These are phyloP conservation scores for Ecliptopera silaceata DNA, from an alignment of 2,888 invertebrate species.

Conservation along the genomic window DNA sequence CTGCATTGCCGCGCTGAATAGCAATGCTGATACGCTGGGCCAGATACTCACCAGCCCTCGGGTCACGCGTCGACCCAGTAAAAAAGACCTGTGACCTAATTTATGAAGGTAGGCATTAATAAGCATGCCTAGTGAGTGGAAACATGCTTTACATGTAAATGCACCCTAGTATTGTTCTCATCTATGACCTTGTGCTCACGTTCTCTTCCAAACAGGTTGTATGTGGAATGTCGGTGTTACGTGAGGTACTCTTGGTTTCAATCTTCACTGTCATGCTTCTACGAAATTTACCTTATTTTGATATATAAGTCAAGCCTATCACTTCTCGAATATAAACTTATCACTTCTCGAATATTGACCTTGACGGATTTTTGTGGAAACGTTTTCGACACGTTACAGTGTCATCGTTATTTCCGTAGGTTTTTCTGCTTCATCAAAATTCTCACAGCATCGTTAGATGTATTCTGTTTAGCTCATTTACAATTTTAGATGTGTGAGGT, in stretches of 20 bases:
- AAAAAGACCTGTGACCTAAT: no score
- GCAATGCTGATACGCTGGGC: no score
- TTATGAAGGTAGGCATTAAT: background rate
- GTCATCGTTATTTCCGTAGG: conserved; percentile 26
- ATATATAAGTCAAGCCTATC: background rate
- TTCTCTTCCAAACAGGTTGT: conserved; percentile 68
- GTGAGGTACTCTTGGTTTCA: conserved; percentile 58
- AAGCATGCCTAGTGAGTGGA: background rate
- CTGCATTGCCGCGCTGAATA: no score
- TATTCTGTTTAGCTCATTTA: conserved; percentile 1
- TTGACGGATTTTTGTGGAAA: conserved; percentile 10
- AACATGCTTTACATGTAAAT: background rate
- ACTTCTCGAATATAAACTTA: conserved; percentile 1
- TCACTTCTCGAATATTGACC: conserved; percentile 11
- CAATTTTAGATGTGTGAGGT: conserved; percentile 13
- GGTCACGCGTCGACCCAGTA: no score
- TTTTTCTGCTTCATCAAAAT: conserved; percentile 13
- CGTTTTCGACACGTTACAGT: conserved; percentile 2
- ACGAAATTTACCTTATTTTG: conserved; percentile 9
- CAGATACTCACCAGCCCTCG: no score
- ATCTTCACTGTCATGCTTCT: conserved; percentile 33
- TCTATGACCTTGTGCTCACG: conserved; percentile 68
- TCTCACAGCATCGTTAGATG: conserved; percentile 1
- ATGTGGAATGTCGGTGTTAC: conserved; percentile 52
- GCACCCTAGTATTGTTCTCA: conserved; percentile 46